Percentiles rank a stretch among this genome's conserved stretches.
These are phyloP conservation scores for Caretta caretta DNA, from an alignment of 2,113 vertebrate species.

Conservation along the genomic window DNA sequence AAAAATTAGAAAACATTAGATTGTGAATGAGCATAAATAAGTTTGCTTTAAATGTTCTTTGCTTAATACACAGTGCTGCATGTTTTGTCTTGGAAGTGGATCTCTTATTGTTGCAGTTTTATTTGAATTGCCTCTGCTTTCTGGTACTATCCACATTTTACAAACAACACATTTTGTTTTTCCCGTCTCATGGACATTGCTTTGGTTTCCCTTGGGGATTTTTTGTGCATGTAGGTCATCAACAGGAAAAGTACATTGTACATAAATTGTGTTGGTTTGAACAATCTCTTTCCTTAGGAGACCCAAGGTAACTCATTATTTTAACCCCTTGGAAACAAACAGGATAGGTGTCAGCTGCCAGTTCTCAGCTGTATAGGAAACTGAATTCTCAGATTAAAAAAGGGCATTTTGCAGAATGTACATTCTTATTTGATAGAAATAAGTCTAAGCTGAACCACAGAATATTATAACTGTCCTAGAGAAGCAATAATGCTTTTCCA, in stretches of 20 bases:
- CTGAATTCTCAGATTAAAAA: background rate
- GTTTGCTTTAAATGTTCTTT: background rate
- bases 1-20: background rate
- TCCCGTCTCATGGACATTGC: background rate
- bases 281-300: background rate
- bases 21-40: background rate
- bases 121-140: background rate
- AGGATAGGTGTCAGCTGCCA: fast-evolving
- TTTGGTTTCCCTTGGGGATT: background rate
- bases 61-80: fast-evolving
- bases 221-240: background rate
- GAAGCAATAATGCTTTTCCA: background rate
- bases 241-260: background rate
- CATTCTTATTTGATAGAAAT: background rate
- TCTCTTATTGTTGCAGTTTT: background rate
- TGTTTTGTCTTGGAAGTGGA: background rate
- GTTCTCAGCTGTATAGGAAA: background rate
- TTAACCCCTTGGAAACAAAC: background rate
- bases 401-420: background rate
- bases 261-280: background rate
- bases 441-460: background rate
- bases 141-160: background rate
- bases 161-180: background rate
- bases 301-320: background rate
- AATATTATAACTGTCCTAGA: background rate